Evolutionary conservation across 2,797 vertebrate genomes (phyloP).

Genomic region (Morelia viridis): DNA sequence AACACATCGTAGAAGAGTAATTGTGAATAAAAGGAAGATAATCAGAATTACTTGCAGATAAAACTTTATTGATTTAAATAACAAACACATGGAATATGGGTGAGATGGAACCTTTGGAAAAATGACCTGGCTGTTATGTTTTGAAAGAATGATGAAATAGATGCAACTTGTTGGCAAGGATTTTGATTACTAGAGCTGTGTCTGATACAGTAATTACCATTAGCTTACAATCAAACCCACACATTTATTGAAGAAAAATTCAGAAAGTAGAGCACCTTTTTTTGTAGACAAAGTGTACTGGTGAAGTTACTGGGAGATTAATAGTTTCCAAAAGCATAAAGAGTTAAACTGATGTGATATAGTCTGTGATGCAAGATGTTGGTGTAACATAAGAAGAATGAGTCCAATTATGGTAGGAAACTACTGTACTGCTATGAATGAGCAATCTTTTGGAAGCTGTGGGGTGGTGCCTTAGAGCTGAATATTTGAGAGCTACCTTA

Average conservation of each 20-base stretch:
- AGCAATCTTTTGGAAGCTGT: background rate
- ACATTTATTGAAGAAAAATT: background rate
- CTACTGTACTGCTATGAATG: background rate
- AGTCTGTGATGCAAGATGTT: background rate
- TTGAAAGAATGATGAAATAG: background rate
- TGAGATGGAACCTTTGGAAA: background rate
- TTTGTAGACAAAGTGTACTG: background rate
- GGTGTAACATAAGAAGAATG: background rate
- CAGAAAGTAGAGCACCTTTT: background rate
- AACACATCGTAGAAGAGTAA: background rate
- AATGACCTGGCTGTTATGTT: background rate
- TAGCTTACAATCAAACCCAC: background rate
- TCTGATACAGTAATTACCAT: background rate
- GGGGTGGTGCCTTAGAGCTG: background rate
- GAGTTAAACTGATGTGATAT: background rate
- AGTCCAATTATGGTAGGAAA: background rate
- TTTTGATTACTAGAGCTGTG: background rate
- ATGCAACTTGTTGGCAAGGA: background rate
- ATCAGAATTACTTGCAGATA: background rate
- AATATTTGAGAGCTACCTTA: background rate
- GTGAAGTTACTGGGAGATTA: background rate
- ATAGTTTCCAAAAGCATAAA: background rate
- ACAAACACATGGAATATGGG: background rate
- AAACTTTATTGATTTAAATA: slow-evolving; percentile 5
- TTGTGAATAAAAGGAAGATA: background rate